Conservation (phyloP, 2,113 vertebrate genomes). For the Paracanthobrama guichenoti region DNA sequence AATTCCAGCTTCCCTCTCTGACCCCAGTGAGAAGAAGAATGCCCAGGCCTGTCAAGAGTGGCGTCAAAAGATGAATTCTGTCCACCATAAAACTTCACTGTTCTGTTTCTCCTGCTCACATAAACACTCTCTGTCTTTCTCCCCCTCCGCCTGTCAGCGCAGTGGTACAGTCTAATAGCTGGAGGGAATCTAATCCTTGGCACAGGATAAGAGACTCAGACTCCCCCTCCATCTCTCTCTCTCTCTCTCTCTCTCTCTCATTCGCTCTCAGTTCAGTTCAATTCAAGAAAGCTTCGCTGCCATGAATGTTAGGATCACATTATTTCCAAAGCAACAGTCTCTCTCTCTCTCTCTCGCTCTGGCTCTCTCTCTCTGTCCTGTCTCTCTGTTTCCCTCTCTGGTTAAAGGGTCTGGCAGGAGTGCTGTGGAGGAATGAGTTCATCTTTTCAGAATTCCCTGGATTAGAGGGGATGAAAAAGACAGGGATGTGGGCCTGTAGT, state of each 20-base stretch:
- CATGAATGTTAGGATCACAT: conserved; percentile 36
- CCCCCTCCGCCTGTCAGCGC: conserved; percentile 66
- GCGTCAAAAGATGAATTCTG: conserved; percentile 40
- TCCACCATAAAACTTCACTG: conserved; percentile 38
- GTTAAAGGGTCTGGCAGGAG: conserved; percentile 66
- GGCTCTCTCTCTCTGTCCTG: conserved; percentile 54
- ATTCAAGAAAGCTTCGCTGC: conserved; percentile 38
- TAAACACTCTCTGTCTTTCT: conserved; percentile 29
- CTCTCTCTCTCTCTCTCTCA: conserved; percentile 26
- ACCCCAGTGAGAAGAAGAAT: conserved; percentile 45
- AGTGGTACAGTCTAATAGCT: conserved; percentile 80
- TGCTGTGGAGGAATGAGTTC: conserved; percentile 69
- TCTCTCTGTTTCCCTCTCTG: conserved; percentile 47
- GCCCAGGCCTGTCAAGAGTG: conserved; percentile 32
- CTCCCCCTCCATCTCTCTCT: conserved; percentile 58
- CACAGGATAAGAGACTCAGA: conserved; percentile 72
- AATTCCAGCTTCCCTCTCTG: conserved; percentile 39
- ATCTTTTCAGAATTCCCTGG: conserved; percentile 71
- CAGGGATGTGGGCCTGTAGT: conserved; percentile 63
- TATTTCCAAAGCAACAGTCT: conserved; percentile 55
- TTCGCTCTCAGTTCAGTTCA: conserved; percentile 22
- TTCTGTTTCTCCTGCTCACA: conserved; percentile 22
- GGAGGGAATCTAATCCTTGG: conserved; percentile 78
- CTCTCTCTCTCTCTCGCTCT: conserved; percentile 54
- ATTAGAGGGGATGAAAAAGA: conserved; percentile 70